phyloP scores from a whole-genome alignment of 2,888 invertebrate genomes.

The Aelia acuminata region DNA sequence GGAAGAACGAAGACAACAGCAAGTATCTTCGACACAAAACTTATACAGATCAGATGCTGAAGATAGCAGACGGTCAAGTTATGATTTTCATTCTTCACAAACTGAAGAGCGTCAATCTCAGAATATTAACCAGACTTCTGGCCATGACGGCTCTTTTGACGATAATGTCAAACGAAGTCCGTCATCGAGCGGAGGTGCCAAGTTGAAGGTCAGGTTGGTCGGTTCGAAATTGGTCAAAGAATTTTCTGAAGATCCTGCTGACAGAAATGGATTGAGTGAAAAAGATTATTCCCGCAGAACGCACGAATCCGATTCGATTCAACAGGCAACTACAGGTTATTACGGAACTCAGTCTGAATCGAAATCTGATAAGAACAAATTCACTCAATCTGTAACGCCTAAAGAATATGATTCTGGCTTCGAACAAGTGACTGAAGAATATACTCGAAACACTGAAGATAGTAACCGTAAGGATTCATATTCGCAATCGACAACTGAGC shows the following conservation, averaged over 20 bases:
- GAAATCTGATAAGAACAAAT: neutral
- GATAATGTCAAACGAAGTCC: constrained; percentile 31
- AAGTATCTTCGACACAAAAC: neutral
- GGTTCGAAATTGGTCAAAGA: constrained; percentile 52
- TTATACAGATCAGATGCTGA: neutral
- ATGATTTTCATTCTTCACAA: constrained; percentile 27
- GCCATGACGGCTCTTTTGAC: constrained; percentile 46
- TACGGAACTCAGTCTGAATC: neutral
- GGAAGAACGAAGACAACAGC: constrained; percentile 26
- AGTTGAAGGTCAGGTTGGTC: constrained; percentile 42
- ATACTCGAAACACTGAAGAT: neutral
- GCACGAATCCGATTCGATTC: constrained; percentile 32
- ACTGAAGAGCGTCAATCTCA: neutral
- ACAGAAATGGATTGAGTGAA: neutral
- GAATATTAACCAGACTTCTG: neutral
- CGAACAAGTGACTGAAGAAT: neutral
- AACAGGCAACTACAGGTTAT: neutral
- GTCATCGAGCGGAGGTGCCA: constrained; percentile 50
- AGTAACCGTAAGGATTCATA: neutral
- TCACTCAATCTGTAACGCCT: neutral
- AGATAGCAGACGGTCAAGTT: neutral
- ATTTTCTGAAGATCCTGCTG: constrained; percentile 49
- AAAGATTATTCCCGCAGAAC: constrained; percentile 33
- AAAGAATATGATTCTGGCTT: neutral
- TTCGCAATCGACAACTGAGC: neutral